Evolutionary conservation across 2,113 vertebrate genomes (phyloP).

Genomic region (Perognathus longimembris): DNA sequence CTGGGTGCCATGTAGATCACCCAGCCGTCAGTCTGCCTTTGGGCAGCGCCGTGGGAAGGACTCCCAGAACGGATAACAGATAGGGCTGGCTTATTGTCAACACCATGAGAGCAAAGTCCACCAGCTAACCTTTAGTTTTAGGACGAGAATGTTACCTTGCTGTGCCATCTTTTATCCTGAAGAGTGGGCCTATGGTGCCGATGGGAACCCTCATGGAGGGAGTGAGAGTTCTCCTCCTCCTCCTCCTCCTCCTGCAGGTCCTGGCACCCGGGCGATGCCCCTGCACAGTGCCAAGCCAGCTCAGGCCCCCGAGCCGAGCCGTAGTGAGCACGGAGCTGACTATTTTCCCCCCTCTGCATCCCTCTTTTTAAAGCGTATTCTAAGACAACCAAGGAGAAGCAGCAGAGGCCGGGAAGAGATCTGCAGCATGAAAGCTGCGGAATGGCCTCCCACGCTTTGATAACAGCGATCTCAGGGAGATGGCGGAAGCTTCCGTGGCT

Average conservation of each 20-base stretch:
- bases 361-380: constrained; percentile 8
- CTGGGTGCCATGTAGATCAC: constrained; percentile 35
- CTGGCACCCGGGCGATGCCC: neutral
- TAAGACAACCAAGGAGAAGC: neutral
- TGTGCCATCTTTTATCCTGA: constrained; percentile 27
- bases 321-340: neutral
- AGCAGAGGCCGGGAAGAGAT: constrained; percentile 6
- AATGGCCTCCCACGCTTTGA: constrained; percentile 43
- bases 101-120: neutral
- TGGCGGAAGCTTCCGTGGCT: constrained; percentile 17
- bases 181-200: neutral
- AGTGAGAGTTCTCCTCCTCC: neutral
- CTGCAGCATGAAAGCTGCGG: neutral
- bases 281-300: too few species aligned
- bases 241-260: neutral
- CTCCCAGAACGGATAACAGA: neutral
- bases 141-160: constrained; percentile 34
- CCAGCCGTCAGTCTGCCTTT: too few species aligned
- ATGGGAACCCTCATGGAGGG: neutral
- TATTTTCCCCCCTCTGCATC: neutral
- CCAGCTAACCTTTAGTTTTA: constrained; percentile 21
- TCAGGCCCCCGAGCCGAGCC: neutral
- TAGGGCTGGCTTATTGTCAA: neutral
- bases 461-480: constrained; percentile 40
- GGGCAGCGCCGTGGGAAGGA: too few species aligned